These are phyloP conservation scores for Caerostris extrusa DNA, from an alignment of 1,140 invertebrate species.

Conservation along the genomic window DNA sequence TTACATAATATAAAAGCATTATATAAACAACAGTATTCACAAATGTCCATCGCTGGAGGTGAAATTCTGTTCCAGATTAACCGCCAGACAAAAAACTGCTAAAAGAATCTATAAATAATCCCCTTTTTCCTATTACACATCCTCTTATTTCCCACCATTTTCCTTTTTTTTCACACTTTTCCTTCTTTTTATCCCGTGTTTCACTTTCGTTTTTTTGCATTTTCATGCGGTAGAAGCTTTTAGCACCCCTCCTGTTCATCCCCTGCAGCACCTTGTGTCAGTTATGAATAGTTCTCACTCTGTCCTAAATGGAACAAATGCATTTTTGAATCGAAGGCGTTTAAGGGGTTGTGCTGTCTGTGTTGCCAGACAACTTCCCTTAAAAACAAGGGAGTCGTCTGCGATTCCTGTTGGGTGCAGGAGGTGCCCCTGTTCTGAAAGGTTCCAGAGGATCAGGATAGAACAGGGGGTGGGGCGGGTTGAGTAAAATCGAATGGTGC, in stretches of 20 bases:
- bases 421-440: no score
- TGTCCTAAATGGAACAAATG: conserved; percentile 8
- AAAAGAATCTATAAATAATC: background rate
- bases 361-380: background rate
- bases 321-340: conserved; percentile 28
- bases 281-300: background rate
- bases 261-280: background rate
- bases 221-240: background rate
- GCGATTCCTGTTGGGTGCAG: no score
- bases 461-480: background rate
- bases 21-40: no score
- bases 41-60: no score
- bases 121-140: background rate
- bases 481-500: conserved; percentile 18
- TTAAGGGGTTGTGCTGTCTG: background rate
- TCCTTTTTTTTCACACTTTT: background rate
- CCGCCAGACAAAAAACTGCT: background rate
- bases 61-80: no score
- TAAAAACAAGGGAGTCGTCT: conserved; percentile 25
- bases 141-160: background rate
- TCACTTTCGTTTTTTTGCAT: background rate
- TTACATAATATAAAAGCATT: no score
- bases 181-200: no score
- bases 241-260: background rate
- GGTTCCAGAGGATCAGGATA: conserved; percentile 14